Evolutionary conservation across 2,888 invertebrate genomes (phyloP), one percentile per base, ranked within the genome.

Genomic region (Cancer borealis): DNA sequence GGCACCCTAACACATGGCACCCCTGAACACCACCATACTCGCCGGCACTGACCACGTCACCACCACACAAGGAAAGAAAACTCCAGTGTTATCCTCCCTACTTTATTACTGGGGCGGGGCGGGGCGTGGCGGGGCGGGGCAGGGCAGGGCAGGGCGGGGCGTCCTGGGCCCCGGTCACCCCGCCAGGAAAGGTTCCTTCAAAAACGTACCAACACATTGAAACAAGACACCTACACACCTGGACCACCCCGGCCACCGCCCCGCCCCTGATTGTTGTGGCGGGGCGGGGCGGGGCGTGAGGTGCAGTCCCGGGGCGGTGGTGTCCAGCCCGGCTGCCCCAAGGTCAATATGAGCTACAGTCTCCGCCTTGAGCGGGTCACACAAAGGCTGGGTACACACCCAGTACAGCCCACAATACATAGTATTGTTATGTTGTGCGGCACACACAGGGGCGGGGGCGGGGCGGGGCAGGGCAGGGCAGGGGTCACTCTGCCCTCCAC

Each of bases 331-430:
- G 79, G 79, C 79, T 79, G 79, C 94, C 93, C 93, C 92, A 91
- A 90, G 94, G 93, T 94, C 94, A 94, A 94, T 94, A 94, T 94
- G 94, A 94, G 94, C 94, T 94, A 94, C 94, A 93, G 84, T 84
- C 47, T 66, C 47, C 30, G 92, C 92, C 54, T 39, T n/a, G 39
- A 8, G n/a, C 49, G 26, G 84, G 93, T 47, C 89, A 91, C 79
- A 93, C 88, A 93, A 95, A 93, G 88, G 94, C 89, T 93, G 94
- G 95, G 95, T 93, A 93, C 92, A 94, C 93, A 94, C 94, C 95
- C 95, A 93, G 84, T 94, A 94, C 94, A 94, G 91, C 95, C 95
- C 94, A 95, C 95, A 95, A 95, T 95, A 95, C 95, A 95, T 91
- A 95, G 95, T 95, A 95, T 95, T 95, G 94, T 95, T 88, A 95